A percentile compares a stretch with the other conserved stretches of the same genome.
Evolutionary conservation across 2,113 vertebrate species (phyloP).

Genomic region (Dasyurus viverrinus): DNA sequence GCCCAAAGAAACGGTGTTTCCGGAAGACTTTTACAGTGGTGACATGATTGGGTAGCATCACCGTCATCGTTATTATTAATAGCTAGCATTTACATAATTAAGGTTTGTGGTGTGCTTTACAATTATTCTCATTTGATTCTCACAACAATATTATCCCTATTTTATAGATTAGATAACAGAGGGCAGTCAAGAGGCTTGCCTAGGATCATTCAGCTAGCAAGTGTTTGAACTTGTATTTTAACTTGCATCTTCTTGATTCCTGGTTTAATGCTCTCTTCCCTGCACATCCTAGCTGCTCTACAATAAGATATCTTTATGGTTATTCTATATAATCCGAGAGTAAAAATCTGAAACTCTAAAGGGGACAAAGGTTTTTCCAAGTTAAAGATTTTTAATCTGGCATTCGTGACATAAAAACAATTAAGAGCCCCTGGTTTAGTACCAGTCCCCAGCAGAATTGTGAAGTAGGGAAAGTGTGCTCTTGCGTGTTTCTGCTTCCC

Average conservation of each 20-base stretch:
- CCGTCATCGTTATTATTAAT: neutral
- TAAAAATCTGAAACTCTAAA: neutral
- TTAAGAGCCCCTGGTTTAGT: neutral
- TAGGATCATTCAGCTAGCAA: neutral
- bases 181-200: neutral
- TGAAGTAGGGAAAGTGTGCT: neutral
- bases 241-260: neutral
- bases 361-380: neutral
- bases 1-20: neutral
- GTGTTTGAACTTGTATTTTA: neutral
- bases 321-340: neutral
- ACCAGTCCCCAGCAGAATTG: neutral
- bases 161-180: neutral
- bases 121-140: neutral
- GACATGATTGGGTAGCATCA: neutral
- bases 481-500: neutral
- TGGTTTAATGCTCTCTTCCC: neutral
- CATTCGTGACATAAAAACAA: neutral
- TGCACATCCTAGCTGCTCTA: neutral
- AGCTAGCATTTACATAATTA: neutral
- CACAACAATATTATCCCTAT: neutral
- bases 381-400: neutral
- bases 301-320: neutral
- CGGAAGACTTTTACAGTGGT: neutral
- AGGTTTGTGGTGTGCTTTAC: neutral